These are phyloP conservation scores for Oreochromis tanganicae DNA, from an alignment of 2,113 vertebrate genomes.

Conservation along the genomic window DNA sequence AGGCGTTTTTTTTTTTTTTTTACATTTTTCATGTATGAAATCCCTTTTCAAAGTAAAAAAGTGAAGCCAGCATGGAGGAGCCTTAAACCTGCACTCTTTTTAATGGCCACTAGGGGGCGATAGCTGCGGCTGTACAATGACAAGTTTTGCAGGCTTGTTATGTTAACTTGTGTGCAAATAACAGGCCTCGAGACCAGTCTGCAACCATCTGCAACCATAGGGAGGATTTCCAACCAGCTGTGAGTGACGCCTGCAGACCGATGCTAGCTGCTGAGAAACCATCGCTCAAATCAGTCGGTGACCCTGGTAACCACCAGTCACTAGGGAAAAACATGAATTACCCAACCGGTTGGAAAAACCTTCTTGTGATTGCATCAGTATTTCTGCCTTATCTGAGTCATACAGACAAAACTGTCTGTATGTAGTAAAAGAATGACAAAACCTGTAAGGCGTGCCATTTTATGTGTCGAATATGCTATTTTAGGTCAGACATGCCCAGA, in stretches of 20 bases:
- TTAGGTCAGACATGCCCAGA: not conserved
- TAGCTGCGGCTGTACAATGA: not conserved
- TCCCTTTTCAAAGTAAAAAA: not conserved
- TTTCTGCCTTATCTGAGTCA: not conserved
- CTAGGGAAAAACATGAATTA: not conserved
- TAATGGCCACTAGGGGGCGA: not conserved
- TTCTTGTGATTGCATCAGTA: not conserved
- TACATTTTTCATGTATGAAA: not conserved
- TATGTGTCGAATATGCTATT: not conserved
- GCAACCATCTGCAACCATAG: not conserved
- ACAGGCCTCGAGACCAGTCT: not conserved
- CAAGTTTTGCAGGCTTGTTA: not conserved
- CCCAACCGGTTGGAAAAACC: fast-evolving
- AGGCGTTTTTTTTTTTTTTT: not conserved
- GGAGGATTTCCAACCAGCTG: not conserved
- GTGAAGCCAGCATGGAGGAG: not conserved
- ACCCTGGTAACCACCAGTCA: not conserved
- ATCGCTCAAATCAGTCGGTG: not conserved
- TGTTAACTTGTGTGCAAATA: not conserved
- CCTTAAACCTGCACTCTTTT: not conserved
- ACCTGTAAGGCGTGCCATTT: not conserved
- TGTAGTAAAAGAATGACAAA: not conserved
- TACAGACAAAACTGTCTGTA: not conserved
- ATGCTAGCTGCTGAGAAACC: not conserved
- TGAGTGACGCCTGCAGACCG: fast-evolving